Base-by-base conservation (phyloP, 2,888 invertebrate species). In the Drosophila emarginata region DNA sequence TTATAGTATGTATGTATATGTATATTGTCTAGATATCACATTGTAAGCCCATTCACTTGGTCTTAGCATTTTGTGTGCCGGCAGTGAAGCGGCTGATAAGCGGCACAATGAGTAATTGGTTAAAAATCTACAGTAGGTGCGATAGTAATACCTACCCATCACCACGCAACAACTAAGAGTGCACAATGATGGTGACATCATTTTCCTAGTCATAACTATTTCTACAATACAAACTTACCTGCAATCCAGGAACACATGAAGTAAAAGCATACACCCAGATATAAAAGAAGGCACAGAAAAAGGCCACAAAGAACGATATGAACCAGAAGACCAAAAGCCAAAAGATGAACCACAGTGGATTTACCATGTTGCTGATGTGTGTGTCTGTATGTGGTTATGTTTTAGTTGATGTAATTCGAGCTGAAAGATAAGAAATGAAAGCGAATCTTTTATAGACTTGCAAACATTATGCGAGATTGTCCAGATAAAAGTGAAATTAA, bases 251-350 rank as follows among this genome's bases (percentile, higher is more conserved):
- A 91, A 96, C 93, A 91, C 96, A 96, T 6, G 94, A 95, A 63
- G 94, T 94, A 64, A 96, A 92, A 6, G 95, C 94, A 73, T 95
- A 93, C 3, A 95, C 72, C 28, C 95, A 78, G 64, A 96, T 95
- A 91, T 96, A 96, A 80, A 94, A 91, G 66, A 93, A 93, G 1
- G 95, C 94, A 76, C 95, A 95, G 74, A 96, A 91, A 56, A 93
- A 93, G 11, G 95, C 96, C 52, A 96, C 91, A 91, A 94, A 94
- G 85, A 96, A 94, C 15, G 94, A 93, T 52, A 96, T 89, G 77
- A 96, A 93, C 82, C 95, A 93, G 63, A 96, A 92, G 72, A 96
- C 92, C 39, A 96, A 73, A 1, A 96, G 92, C 96, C 96, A 96
- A 77, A 96, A 91, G 61, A 96, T 91, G 59, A 94, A 94, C 92